Conservation (phyloP, 2,797 vertebrate species). For the Xyrichtys novacula region DNA sequence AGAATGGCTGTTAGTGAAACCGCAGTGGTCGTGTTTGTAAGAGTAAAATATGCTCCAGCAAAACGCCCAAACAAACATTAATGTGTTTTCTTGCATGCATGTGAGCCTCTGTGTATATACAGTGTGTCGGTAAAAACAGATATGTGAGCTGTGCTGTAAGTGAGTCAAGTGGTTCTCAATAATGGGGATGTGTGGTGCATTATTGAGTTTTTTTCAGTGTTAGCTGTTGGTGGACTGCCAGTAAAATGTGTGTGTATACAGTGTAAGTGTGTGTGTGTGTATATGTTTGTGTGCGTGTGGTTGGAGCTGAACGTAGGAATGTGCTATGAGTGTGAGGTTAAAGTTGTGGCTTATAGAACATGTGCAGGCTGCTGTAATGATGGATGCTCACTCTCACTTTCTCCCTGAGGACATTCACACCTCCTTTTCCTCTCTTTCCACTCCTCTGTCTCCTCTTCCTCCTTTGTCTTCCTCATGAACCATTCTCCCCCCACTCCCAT, state of each 20-base stretch:
- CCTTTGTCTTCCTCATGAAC: constrained; percentile 30
- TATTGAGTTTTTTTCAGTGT: constrained; percentile 62
- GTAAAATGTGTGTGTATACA: constrained; percentile 41
- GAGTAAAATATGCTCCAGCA: constrained; percentile 52
- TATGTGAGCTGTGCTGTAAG: constrained; percentile 48
- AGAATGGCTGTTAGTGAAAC: constrained; percentile 53
- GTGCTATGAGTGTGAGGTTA: constrained; percentile 55
- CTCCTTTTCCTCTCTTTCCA: constrained; percentile 15
- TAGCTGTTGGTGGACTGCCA: constrained; percentile 59
- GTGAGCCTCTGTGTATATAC: constrained; percentile 64
- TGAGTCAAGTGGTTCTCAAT: constrained; percentile 65
- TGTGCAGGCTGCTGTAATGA: constrained; percentile 65
- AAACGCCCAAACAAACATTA: constrained; percentile 40
- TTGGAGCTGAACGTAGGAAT: constrained; percentile 61
- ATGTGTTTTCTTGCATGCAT: constrained; percentile 66
- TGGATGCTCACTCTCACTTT: constrained; percentile 61
- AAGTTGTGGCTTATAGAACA: constrained; percentile 69
- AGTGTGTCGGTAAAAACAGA: constrained; percentile 52
- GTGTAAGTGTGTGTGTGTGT: constrained; percentile 31
- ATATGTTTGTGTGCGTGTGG: constrained; percentile 33
- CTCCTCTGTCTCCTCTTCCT: constrained; percentile 23
- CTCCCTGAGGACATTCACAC: constrained; percentile 67
- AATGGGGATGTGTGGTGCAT: constrained; percentile 54
- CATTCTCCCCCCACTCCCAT: constrained; percentile 12
- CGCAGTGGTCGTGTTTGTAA: constrained; percentile 39